phyloP scores from a whole-genome alignment of 2,888 invertebrate genomes.

The Acleris literana region DNA sequence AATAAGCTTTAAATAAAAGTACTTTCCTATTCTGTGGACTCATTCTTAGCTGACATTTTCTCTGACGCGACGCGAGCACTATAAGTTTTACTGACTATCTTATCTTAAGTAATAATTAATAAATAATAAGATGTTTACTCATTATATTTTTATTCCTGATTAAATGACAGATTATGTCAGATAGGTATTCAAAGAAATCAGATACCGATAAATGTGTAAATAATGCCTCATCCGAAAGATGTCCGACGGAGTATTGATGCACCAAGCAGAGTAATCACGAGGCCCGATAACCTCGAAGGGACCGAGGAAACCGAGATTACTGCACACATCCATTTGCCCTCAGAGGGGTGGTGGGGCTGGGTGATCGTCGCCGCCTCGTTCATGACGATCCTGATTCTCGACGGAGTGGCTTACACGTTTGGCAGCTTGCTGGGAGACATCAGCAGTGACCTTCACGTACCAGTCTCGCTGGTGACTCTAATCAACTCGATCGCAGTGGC shows the following conservation, averaged over 20 bases:
- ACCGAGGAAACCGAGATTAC: constrained; percentile 74
- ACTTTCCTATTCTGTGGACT: too few relatives aligned
- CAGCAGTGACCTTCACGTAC: constrained; percentile 54
- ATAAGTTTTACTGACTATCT: too few relatives aligned
- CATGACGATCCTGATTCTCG: constrained; percentile 58
- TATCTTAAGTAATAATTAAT: too few relatives aligned
- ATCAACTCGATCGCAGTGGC: constrained; percentile 69
- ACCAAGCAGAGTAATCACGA: constrained; percentile 57
- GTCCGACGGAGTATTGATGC: constrained; percentile 53
- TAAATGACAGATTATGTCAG: background rate
- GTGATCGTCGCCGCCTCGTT: constrained; percentile 66
- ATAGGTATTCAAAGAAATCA: background rate
- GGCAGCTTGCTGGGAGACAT: constrained; percentile 67
- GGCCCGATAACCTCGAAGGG: constrained; percentile 57
- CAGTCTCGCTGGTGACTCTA: constrained; percentile 60
- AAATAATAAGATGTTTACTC: background rate
- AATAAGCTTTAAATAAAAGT: too few relatives aligned
- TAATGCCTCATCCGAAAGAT: constrained; percentile 47
- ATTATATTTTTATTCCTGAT: background rate
- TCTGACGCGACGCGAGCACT: too few relatives aligned
- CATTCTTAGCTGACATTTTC: too few relatives aligned
- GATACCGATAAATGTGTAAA: constrained; percentile 1
- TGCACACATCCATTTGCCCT: constrained; percentile 70
- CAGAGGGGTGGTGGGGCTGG: constrained; percentile 77
- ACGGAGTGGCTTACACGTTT: constrained; percentile 69